phyloP scores from a whole-genome alignment of 2,888 invertebrate genomes.

The Prosapia bicincta region DNA sequence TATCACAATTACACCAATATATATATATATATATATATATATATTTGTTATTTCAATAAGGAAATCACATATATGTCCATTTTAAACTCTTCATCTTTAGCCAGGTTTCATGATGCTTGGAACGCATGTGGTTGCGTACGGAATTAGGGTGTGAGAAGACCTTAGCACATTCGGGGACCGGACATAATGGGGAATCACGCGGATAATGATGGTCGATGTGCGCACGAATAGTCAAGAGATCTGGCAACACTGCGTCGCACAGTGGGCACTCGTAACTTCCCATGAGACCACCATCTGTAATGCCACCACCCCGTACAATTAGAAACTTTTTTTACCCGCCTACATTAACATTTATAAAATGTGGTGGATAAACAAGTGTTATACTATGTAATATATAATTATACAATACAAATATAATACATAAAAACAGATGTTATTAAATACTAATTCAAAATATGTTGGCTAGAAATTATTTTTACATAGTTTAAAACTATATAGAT shows the following conservation, averaged over 20 bases:
- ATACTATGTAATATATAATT: no score
- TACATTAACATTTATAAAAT: background rate
- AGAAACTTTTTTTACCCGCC: background rate
- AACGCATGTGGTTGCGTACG: constrained; percentile 82
- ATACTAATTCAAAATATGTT: no score
- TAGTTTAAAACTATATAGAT: no score
- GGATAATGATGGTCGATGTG: constrained; percentile 83
- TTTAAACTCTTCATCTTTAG: constrained; percentile 77
- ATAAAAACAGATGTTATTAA: no score
- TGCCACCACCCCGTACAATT: constrained; percentile 45
- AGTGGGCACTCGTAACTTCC: constrained; percentile 65
- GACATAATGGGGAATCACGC: constrained; percentile 77
- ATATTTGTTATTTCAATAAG: background rate
- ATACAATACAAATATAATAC: no score
- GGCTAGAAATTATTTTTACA: background rate
- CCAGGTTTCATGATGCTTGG: constrained; percentile 79
- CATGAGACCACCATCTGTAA: constrained; percentile 48
- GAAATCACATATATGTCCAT: constrained; percentile 56
- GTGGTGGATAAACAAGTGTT: background rate
- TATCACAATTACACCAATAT: constrained; percentile 3
- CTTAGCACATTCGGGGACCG: constrained; percentile 69
- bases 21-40: no score
- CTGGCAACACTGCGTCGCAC: constrained; percentile 63
- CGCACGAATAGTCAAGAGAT: constrained; percentile 63
- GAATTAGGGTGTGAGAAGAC: constrained; percentile 81